phyloP scores from a whole-genome alignment of 2,113 vertebrate species.

The Balaenoptera acutorostrata region DNA sequence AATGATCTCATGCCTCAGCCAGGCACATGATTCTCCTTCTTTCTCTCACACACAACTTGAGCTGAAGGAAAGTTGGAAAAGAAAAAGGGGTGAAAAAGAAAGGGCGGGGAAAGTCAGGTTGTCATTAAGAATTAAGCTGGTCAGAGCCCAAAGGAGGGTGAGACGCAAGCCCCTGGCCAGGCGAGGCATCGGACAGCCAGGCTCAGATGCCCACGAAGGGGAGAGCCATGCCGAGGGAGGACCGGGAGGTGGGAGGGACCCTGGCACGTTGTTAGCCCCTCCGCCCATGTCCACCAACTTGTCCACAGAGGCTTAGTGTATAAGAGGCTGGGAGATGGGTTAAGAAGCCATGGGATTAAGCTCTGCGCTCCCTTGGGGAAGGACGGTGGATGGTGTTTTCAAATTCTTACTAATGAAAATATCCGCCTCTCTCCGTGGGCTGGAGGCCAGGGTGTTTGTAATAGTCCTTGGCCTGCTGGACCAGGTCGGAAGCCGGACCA shows the following conservation, averaged over 20 bases:
- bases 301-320: background rate
- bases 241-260: background rate
- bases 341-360: background rate
- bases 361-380: too few relatives aligned
- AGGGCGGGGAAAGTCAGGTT: background rate
- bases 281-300: accelerated
- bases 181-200: accelerated
- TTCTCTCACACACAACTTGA: conserved; percentile 50
- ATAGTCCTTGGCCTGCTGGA: background rate
- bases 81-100: background rate
- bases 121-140: conserved; percentile 36
- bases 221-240: background rate
- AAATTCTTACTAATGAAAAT: background rate
- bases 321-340: background rate
- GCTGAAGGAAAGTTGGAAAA: conserved; percentile 56
- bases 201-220: background rate
- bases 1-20: conserved; percentile 76
- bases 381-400: background rate
- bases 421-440: background rate
- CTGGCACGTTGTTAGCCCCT: background rate
- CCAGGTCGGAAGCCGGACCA: background rate
- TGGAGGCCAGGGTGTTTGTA: conserved; percentile 23
- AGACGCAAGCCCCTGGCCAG: background rate
- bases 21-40: background rate
- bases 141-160: background rate